Percentiles rank a stretch among this genome's conserved stretches.
phyloP scores from a whole-genome alignment of 2,888 invertebrate species.

The Leucophenga montana region DNA sequence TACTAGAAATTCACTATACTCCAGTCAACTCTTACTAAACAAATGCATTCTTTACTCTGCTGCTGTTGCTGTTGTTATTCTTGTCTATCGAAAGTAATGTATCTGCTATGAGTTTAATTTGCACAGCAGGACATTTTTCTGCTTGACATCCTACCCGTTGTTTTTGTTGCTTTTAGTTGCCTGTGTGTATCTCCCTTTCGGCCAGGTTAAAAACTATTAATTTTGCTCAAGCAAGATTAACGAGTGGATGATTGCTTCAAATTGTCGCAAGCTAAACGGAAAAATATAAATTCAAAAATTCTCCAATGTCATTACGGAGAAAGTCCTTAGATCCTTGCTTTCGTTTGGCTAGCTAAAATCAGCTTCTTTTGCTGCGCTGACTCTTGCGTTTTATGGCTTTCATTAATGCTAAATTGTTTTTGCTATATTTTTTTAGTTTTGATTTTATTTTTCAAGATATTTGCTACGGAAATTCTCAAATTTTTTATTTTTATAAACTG shows the following conservation, averaged over 20 bases:
- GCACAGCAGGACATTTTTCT: constrained; percentile 64
- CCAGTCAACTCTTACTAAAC: constrained; percentile 16
- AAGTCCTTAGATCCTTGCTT: too few relatives aligned
- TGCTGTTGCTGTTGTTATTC: constrained; percentile 2
- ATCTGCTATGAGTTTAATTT: constrained; percentile 66
- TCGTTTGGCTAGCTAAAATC: too few relatives aligned
- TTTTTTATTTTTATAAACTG: too few relatives aligned
- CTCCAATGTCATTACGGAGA: background rate
- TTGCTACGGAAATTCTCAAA: too few relatives aligned
- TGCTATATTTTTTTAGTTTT: too few relatives aligned
- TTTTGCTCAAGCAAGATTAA: constrained; percentile 69
- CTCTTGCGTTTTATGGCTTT: too few relatives aligned
- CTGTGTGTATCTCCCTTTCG: constrained; percentile 14
- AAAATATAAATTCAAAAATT: constrained; percentile 10
- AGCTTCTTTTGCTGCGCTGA: too few relatives aligned
- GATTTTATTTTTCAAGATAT: too few relatives aligned
- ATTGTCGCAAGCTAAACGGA: constrained; percentile 47
- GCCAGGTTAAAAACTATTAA: constrained; percentile 67
- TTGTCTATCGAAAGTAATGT: constrained; percentile 53
- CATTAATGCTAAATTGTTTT: too few relatives aligned
- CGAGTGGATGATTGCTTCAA: constrained; percentile 70
- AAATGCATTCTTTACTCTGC: constrained; percentile 21
- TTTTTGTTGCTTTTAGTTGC: constrained; percentile 13
- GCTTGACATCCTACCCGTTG: constrained; percentile 21
- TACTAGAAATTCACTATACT: background rate